Conservation (phyloP, 2,888 invertebrate genomes). For the Orchestes rusci region DNA sequence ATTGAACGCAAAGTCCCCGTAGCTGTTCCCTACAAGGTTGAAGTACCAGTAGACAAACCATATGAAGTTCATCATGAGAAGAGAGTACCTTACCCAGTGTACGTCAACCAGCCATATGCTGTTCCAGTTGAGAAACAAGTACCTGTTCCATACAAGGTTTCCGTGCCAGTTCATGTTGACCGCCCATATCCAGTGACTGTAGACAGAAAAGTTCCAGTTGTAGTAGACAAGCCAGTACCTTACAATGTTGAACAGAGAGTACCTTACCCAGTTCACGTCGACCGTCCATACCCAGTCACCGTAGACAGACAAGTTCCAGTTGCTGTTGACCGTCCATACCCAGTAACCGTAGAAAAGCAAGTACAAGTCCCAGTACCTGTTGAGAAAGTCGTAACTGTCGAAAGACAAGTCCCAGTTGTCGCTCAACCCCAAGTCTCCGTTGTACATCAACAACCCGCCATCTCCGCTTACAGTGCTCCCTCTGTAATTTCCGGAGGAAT, state of each 20-base stretch:
- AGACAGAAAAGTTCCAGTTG: slow-evolving; percentile 13
- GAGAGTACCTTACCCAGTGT: slow-evolving; percentile 20
- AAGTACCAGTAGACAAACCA: slow-evolving; percentile 17
- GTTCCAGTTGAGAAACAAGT: slow-evolving; percentile 14
- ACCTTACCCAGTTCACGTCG: slow-evolving; percentile 20
- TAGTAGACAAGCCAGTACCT: no score
- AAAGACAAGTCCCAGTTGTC: slow-evolving; percentile 15
- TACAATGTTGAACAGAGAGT: slow-evolving; percentile 20
- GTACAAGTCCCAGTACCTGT: slow-evolving; percentile 16
- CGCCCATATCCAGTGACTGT: slow-evolving; percentile 14
- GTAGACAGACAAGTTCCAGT: slow-evolving; percentile 19
- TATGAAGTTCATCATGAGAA: slow-evolving; percentile 13
- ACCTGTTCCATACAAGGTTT: slow-evolving; percentile 8
- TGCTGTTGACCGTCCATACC: slow-evolving; percentile 16
- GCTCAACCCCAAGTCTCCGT: slow-evolving; percentile 3
- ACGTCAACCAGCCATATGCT: slow-evolving; percentile 15
- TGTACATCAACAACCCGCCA: slow-evolving; percentile 1
- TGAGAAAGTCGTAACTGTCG: slow-evolving; percentile 16
- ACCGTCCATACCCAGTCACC: slow-evolving; percentile 19
- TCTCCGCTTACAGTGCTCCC: background rate
- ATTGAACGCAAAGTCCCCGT: slow-evolving; percentile 47
- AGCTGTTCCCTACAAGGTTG: slow-evolving; percentile 16
- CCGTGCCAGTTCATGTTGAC: slow-evolving; percentile 11
- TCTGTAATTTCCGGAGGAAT: no score
- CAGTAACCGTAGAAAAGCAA: slow-evolving; percentile 16